Conservation (phyloP, 2,888 invertebrate species). For the Andrena hattorfiana region DNA sequence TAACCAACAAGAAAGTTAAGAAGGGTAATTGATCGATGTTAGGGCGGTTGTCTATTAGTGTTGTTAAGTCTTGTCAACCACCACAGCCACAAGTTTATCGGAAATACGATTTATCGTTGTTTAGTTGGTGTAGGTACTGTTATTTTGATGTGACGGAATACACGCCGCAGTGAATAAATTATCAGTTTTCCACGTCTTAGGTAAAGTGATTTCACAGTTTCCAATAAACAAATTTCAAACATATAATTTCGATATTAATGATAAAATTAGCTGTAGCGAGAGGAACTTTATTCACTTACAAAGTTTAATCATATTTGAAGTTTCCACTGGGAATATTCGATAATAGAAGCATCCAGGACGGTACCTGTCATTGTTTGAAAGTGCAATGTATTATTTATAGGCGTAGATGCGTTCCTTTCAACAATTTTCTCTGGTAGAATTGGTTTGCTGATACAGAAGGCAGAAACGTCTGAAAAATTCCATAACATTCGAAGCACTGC, state of each 20-base stretch:
- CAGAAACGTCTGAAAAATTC: slow-evolving; percentile 43
- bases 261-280: too few relatives aligned
- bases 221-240: neutral
- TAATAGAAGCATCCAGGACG: too few relatives aligned
- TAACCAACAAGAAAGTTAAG: neutral
- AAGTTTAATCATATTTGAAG: too few relatives aligned
- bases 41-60: neutral
- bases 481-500: neutral
- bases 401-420: neutral
- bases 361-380: neutral
- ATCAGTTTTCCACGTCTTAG: too few relatives aligned
- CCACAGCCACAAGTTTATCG: neutral
- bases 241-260: too few relatives aligned
- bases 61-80: slow-evolving; percentile 6
- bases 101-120: neutral
- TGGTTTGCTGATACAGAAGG: slow-evolving; percentile 2
- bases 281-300: too few relatives aligned
- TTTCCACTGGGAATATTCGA: too few relatives aligned
- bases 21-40: slow-evolving; percentile 7
- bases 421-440: neutral
- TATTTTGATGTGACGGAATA: neutral
- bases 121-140: neutral
- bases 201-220: neutral
- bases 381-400: neutral
- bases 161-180: neutral